Evolutionary conservation across 2,888 invertebrate genomes (phyloP).

Genomic region (Flexamia atlantica): DNA sequence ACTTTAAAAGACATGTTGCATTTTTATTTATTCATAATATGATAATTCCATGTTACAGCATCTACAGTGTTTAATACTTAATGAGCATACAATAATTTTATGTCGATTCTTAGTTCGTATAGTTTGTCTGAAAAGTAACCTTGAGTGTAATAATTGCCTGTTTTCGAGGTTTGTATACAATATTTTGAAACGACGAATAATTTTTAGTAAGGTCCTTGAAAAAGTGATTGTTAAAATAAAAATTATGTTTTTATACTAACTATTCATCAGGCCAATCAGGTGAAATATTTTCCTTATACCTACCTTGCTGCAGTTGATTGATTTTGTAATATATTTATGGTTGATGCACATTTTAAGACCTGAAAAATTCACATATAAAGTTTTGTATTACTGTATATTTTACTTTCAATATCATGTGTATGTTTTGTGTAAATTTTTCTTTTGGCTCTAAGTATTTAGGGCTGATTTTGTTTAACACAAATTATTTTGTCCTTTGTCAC

Average conservation of each 20-base stretch:
- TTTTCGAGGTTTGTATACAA: slow-evolving; percentile 21
- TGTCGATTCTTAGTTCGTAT: slow-evolving; percentile 21
- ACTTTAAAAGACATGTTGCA: slow-evolving; percentile 28
- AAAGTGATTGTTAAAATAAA: background rate
- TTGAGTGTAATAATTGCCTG: slow-evolving; percentile 8
- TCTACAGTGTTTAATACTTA: slow-evolving; percentile 1
- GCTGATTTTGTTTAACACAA: background rate
- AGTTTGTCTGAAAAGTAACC: slow-evolving; percentile 4
- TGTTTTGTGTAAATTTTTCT: too few relatives aligned
- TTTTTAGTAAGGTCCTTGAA: background rate
- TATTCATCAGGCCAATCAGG: too few relatives aligned
- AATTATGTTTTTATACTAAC: background rate
- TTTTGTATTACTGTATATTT: too few relatives aligned
- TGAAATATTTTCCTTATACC: too few relatives aligned
- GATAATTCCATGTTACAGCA: slow-evolving; percentile 36
- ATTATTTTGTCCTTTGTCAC: background rate
- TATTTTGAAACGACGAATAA: slow-evolving; percentile 27
- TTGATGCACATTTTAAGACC: too few relatives aligned
- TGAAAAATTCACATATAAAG: too few relatives aligned
- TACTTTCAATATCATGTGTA: too few relatives aligned
- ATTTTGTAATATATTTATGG: too few relatives aligned
- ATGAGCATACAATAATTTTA: background rate
- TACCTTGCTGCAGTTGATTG: too few relatives aligned
- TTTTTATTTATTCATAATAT: slow-evolving; percentile 19
- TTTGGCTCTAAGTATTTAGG: too few relatives aligned